phyloP scores from a whole-genome alignment of 2,113 vertebrate species.

The western clawed frog (Xenopus tropicalis) region DNA sequence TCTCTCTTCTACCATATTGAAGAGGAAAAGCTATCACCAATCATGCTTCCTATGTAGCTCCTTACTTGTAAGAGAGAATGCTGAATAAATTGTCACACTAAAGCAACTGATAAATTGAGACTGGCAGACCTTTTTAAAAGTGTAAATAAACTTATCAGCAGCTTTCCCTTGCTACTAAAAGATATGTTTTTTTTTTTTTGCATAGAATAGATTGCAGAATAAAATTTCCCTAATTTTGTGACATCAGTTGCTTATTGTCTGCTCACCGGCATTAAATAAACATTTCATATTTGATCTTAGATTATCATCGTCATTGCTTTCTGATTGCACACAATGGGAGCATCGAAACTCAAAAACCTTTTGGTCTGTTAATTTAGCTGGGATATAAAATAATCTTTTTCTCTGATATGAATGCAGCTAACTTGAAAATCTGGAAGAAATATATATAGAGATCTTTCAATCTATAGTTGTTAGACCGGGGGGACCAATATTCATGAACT shows the following conservation, averaged over 20 bases:
- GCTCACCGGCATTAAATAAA: conserved; percentile 49
- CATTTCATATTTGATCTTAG: conserved; percentile 41
- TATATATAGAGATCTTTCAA: conserved; percentile 15
- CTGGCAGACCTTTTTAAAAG: conserved; percentile 71
- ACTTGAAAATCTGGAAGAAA: conserved; percentile 2
- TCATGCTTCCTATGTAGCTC: conserved; percentile 78
- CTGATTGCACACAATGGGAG: conserved; percentile 29
- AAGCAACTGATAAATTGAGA: conserved; percentile 80
- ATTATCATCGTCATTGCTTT: conserved; percentile 37
- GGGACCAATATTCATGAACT: not conserved
- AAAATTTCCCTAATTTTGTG: conserved; percentile 51
- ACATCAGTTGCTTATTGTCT: conserved; percentile 54
- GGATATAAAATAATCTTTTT: conserved; percentile 20
- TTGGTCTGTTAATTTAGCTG: conserved; percentile 35
- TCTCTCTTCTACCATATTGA: conserved; percentile 83
- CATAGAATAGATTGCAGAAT: conserved; percentile 49
- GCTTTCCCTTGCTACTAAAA: conserved; percentile 55
- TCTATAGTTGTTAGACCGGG: not conserved
- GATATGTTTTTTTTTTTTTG: conserved; percentile 55
- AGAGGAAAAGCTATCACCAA: conserved; percentile 80
- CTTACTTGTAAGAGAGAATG: conserved; percentile 74
- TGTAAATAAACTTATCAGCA: conserved; percentile 74
- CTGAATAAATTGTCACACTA: conserved; percentile 82
- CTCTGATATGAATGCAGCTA: conserved; percentile 15
- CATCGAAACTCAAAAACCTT: conserved; percentile 20